These are phyloP conservation scores for Chromobotia macracanthus DNA, from an alignment of 2,797 vertebrate genomes.

Conservation along the genomic window DNA sequence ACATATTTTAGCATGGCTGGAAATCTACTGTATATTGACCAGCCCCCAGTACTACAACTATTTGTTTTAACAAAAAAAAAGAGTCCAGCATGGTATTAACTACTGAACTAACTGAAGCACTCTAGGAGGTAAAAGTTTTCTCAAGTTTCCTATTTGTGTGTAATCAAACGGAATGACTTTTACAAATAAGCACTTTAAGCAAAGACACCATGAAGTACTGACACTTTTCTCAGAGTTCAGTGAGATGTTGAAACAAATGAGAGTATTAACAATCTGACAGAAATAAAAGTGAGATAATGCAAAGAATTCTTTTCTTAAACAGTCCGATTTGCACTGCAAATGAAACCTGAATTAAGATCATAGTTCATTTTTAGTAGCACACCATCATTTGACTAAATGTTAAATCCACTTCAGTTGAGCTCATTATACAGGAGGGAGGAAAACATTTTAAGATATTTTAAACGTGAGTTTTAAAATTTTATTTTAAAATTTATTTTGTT, in stretches of 20 bases:
- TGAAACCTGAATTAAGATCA: constrained; percentile 8
- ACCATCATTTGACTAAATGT: constrained; percentile 2
- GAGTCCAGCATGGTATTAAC: not conserved
- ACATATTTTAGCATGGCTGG: no score
- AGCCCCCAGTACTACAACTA: not conserved
- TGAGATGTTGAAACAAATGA: constrained; percentile 40
- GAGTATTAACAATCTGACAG: constrained; percentile 52
- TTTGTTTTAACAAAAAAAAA: not conserved
- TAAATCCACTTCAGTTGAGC: constrained; percentile 5
- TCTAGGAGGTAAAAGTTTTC: constrained; percentile 37
- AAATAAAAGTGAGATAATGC: constrained; percentile 45
- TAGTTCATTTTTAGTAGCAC: not conserved
- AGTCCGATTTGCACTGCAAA: constrained; percentile 38
- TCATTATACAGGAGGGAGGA: not conserved
- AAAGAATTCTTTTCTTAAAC: constrained; percentile 36
- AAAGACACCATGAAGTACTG: constrained; percentile 37
- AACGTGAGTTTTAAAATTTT: not conserved
- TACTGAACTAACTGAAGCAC: constrained; percentile 22
- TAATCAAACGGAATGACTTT: constrained; percentile 52
- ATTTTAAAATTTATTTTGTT: not conserved
- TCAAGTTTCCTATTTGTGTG: constrained; percentile 28
- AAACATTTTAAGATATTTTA: no score
- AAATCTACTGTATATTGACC: not conserved
- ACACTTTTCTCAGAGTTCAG: constrained; percentile 41
- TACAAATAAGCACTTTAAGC: constrained; percentile 47